Conservation (phyloP, 2,888 invertebrate genomes). For the Caenorhabditis parvicauda region DNA sequence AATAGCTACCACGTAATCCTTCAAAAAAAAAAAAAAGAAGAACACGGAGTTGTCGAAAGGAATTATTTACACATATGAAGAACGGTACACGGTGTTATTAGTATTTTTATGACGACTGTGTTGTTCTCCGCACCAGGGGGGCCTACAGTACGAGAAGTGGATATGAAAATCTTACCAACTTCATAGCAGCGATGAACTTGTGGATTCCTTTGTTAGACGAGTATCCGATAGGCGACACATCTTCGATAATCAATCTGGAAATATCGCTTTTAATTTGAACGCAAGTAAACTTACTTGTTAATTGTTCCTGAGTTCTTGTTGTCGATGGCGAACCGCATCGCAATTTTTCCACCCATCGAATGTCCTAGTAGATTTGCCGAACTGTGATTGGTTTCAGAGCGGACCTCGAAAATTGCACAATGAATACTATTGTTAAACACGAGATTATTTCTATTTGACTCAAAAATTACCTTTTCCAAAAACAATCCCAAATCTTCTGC, state of each 20-base stretch:
- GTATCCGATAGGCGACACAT: slow-evolving; percentile 50
- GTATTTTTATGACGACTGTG: not conserved
- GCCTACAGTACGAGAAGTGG: too few species aligned
- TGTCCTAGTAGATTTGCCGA: slow-evolving; percentile 44
- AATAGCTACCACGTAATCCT: slow-evolving; percentile 42
- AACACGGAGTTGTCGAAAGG: too few species aligned
- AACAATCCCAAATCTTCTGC: slow-evolving; percentile 73
- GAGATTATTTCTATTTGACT: slow-evolving; percentile 9
- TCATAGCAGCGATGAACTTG: too few species aligned
- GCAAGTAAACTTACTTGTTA: too few species aligned
- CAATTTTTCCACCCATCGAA: slow-evolving; percentile 60
- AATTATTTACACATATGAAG: too few species aligned
- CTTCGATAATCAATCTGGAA: slow-evolving; percentile 35
- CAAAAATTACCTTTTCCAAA: slow-evolving; percentile 32
- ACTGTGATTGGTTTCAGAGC: slow-evolving; percentile 12
- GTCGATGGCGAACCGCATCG: slow-evolving; percentile 44
- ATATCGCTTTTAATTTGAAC: too few species aligned
- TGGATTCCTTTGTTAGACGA: too few species aligned
- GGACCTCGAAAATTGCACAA: slow-evolving; percentile 7
- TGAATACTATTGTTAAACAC: not conserved
- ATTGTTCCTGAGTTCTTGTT: slow-evolving; percentile 20
- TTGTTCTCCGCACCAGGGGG: too few species aligned
- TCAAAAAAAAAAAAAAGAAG: slow-evolving; percentile 1
- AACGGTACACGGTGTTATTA: too few species aligned
- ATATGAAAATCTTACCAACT: too few species aligned